These are phyloP conservation scores for Picathartes gymnocephalus DNA, from an alignment of 2,113 vertebrate species.

Conservation along the genomic window DNA sequence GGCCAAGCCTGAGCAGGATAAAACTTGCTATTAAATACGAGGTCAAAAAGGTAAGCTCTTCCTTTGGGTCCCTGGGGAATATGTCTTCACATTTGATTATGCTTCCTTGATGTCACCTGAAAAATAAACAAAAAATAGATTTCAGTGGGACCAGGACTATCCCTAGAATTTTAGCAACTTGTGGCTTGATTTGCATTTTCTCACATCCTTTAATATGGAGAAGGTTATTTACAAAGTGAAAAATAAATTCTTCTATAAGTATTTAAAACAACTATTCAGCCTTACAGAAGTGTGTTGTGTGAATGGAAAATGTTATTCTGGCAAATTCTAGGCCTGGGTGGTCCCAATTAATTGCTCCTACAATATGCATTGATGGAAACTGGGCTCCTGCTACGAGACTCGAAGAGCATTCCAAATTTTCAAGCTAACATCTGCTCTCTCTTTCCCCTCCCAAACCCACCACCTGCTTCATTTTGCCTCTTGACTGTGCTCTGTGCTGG, in stretches of 20 bases:
- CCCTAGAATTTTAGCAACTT: fast-evolving
- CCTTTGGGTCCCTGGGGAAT: not conserved
- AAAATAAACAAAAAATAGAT: not conserved
- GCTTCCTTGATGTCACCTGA: not conserved
- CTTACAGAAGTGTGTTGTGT: not conserved
- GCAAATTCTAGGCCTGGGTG: slow-evolving; percentile 20
- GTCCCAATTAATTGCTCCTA: slow-evolving; percentile 46
- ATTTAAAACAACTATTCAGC: not conserved
- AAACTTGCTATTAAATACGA: slow-evolving; percentile 96
- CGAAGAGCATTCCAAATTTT: not conserved
- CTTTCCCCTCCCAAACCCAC: not conserved
- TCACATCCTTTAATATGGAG: not conserved
- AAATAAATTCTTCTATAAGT: not conserved
- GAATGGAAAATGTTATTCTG: slow-evolving; percentile 11
- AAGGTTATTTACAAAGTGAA: not conserved
- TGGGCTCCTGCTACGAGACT: not conserved
- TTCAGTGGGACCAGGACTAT: not conserved
- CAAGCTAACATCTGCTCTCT: slow-evolving; percentile 49
- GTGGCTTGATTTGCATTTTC: not conserved
- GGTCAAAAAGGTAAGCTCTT: slow-evolving; percentile 90
- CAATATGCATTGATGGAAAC: slow-evolving; percentile 63
- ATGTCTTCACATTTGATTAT: not conserved
- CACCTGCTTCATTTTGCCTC: slow-evolving; percentile 60
- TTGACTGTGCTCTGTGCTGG: slow-evolving; percentile 11
- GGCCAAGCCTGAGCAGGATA: slow-evolving; percentile 91